Evolutionary conservation across 1,140 invertebrate species (phyloP).

Genomic region (Drosophila kepulauana): DNA sequence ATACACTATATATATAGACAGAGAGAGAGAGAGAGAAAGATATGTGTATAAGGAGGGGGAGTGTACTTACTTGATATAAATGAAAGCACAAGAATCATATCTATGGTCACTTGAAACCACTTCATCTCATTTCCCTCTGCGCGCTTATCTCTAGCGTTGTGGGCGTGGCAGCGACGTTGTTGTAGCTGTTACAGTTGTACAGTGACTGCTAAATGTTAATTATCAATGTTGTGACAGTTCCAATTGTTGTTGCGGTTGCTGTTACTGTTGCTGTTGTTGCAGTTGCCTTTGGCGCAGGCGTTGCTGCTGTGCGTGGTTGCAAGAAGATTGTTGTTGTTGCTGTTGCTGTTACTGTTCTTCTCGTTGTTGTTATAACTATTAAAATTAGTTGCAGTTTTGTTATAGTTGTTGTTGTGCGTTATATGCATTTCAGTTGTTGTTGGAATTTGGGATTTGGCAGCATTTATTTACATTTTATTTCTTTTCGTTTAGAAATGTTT

Average conservation of each 20-base stretch:
- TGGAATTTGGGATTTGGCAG: constrained; percentile 63
- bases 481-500: constrained; percentile 44
- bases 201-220: constrained; percentile 25
- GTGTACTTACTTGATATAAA: constrained; percentile 81
- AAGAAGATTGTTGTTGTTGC: constrained; percentile 24
- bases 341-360: constrained; percentile 31
- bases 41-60: background rate
- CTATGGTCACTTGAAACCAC: constrained; percentile 84
- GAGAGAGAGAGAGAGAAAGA: background rate
- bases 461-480: constrained; percentile 78
- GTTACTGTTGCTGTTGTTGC: constrained; percentile 14
- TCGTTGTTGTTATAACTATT: constrained; percentile 45
- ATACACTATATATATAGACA: too few relatives aligned
- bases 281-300: constrained; percentile 44
- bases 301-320: constrained; percentile 16
- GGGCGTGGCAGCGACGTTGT: constrained; percentile 48
- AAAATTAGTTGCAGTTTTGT: constrained; percentile 28
- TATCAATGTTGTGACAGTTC: constrained; percentile 12
- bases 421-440: constrained; percentile 52
- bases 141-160: constrained; percentile 54
- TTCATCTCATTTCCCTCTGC: constrained; percentile 84
- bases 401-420: constrained; percentile 59
- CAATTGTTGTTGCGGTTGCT: constrained; percentile 10
- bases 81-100: constrained; percentile 84
- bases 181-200: constrained; percentile 34